Conservation (phyloP, 2,888 invertebrate genomes). For the Portevinia maculata region DNA sequence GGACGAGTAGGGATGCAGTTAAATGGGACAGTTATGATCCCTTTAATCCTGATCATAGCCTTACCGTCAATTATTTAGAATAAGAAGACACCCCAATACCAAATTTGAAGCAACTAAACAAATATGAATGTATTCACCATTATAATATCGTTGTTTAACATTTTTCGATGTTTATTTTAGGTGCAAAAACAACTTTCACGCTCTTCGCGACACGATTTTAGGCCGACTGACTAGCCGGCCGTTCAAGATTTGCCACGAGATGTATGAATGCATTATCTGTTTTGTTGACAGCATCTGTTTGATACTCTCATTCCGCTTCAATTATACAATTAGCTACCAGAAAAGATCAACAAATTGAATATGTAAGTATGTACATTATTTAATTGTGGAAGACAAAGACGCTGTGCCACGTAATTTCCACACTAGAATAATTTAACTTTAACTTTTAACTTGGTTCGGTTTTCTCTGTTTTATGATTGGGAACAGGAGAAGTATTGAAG, state of each 20-base stretch:
- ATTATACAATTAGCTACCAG: constrained; percentile 4
- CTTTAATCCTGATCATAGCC: no score
- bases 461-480: neutral
- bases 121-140: constrained; percentile 47
- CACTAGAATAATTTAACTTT: neutral
- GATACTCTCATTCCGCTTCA: constrained; percentile 5
- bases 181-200: neutral
- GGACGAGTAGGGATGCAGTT: no score
- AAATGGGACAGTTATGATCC: no score
- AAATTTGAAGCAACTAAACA: neutral
- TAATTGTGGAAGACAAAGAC: constrained; percentile 10
- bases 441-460: no score
- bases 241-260: no score
- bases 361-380: neutral
- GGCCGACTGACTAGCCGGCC: constrained; percentile 23
- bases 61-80: no score
- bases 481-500: neutral
- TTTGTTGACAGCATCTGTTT: constrained; percentile 15
- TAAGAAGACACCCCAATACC: no score
- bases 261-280: constrained; percentile 13
- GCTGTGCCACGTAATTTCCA: neutral
- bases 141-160: constrained; percentile 30
- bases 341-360: constrained; percentile 25
- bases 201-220: neutral
- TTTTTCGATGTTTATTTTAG: neutral